These are phyloP conservation scores for Pseudomugil tenellus DNA, from an alignment of 2,797 vertebrate species.

Conservation along the genomic window DNA sequence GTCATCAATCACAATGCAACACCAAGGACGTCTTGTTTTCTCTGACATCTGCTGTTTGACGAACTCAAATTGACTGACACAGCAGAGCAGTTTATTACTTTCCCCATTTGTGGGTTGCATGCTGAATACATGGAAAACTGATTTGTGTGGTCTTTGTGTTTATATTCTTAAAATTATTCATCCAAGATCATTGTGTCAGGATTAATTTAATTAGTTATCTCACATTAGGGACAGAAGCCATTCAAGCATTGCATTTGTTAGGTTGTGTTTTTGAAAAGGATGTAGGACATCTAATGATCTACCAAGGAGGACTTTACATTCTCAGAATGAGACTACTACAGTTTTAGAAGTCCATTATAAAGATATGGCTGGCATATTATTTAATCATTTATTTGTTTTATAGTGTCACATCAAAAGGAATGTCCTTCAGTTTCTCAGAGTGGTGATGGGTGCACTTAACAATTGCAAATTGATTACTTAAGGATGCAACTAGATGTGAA, in stretches of 20 bases:
- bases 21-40: constrained; percentile 74
- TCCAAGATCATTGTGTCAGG: background rate
- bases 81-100: constrained; percentile 38
- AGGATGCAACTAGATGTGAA: background rate
- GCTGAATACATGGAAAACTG: constrained; percentile 18
- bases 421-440: background rate
- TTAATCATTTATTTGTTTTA: background rate
- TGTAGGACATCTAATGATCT: constrained; percentile 1
- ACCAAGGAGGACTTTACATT: constrained; percentile 19
- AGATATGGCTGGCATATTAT: background rate
- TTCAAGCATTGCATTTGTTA: constrained; percentile 11
- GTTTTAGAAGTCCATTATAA: background rate
- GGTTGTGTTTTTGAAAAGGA: constrained; percentile 13
- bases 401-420: background rate
- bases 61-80: constrained; percentile 71
- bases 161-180: constrained; percentile 22
- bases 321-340: constrained; percentile 13
- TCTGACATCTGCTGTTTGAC: constrained; percentile 73
- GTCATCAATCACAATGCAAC: constrained; percentile 78
- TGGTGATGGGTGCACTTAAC: background rate
- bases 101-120: constrained; percentile 13
- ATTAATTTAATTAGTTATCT: constrained; percentile 12
- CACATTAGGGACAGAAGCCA: constrained; percentile 15
- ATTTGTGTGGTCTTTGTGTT: constrained; percentile 18
- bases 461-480: background rate